A percentile compares a stretch with the other conserved stretches of the same genome.
phyloP scores from a whole-genome alignment of 2,113 vertebrate species.

The Calypte anna region DNA sequence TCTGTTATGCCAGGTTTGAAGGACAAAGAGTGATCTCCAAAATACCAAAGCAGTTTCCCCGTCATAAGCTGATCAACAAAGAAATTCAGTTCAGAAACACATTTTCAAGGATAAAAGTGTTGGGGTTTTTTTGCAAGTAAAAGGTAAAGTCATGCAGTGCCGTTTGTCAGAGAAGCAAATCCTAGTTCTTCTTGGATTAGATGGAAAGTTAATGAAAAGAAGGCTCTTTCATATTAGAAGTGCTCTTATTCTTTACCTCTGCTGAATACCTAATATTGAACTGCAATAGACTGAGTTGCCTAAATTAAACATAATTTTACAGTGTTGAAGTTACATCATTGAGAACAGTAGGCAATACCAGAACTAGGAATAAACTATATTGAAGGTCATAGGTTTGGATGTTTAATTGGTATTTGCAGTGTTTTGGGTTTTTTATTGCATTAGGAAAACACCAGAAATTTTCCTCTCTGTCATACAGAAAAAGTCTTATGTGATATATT shows the following conservation, averaged over 20 bases:
- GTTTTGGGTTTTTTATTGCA: not conserved
- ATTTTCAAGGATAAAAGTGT: not conserved
- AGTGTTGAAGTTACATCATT: not conserved
- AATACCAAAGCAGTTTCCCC: not conserved
- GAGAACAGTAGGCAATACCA: not conserved
- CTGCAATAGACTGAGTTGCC: not conserved
- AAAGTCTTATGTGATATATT: not conserved
- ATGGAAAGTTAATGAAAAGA: not conserved
- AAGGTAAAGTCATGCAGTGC: not conserved
- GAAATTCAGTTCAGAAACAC: not conserved
- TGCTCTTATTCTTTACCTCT: not conserved
- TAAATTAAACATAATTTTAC: not conserved
- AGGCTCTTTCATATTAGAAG: not conserved
- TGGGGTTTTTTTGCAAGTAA: not conserved
- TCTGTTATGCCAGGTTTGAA: not conserved
- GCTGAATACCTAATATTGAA: not conserved
- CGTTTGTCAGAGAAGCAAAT: not conserved
- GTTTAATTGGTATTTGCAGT: not conserved
- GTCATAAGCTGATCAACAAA: not conserved
- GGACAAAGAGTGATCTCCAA: not conserved
- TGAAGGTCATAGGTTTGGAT: not conserved
- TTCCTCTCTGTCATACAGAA: not conserved
- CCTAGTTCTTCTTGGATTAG: not conserved
- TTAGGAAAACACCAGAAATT: not conserved
- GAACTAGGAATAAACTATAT: not conserved